phyloP scores from a whole-genome alignment of 2,113 vertebrate genomes.

The Carassius carassius region DNA sequence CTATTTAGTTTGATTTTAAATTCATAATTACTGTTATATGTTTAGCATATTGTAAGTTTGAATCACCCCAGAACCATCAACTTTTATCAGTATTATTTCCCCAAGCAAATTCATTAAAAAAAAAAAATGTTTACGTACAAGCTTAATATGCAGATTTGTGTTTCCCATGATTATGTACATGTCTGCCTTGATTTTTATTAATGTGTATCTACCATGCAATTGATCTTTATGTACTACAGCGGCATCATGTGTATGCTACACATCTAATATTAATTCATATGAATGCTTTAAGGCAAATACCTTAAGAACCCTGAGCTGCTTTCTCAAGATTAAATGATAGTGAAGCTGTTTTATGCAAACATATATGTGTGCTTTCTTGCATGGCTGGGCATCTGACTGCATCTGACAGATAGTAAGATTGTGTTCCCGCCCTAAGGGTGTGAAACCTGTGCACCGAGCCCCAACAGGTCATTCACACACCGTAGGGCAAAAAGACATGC shows the following conservation, averaged over 20 bases:
- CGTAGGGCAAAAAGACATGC: constrained; percentile 16
- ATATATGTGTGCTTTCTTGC: neutral
- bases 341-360: neutral
- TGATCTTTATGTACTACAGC: neutral
- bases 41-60: neutral
- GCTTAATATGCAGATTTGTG: too few relatives aligned
- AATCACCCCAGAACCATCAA: neutral
- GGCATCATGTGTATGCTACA: neutral
- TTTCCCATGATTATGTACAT: too few relatives aligned
- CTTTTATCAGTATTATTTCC: neutral
- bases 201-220: neutral
- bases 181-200: too few relatives aligned
- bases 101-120: too few relatives aligned
- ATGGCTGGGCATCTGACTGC: constrained; percentile 8
- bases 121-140: too few relatives aligned
- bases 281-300: neutral
- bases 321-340: too few relatives aligned
- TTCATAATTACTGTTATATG: neutral
- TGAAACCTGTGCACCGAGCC: constrained; percentile 36
- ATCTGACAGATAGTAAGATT: constrained; percentile 26
- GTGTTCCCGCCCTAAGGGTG: constrained; percentile 25
- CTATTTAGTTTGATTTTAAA: neutral
- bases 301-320: too few relatives aligned
- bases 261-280: neutral
- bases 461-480: constrained; percentile 42